These are phyloP conservation scores for Acanthoscelides obtectus DNA, from an alignment of 2,888 invertebrate genomes.

Conservation along the genomic window DNA sequence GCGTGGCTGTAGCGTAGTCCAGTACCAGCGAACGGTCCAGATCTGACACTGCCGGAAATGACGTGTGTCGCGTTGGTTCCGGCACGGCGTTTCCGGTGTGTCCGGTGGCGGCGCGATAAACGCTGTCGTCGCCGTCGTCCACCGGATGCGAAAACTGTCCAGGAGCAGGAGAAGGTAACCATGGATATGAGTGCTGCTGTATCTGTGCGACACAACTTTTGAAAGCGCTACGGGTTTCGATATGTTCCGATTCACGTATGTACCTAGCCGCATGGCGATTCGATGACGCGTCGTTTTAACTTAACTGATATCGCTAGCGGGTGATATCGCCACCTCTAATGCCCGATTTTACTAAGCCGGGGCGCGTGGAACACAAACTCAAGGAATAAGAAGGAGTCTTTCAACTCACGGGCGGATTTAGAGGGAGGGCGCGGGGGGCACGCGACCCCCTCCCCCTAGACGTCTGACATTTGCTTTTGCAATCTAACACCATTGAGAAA, in stretches of 20 bases:
- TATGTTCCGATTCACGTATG: neutral
- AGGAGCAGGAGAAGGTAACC: neutral
- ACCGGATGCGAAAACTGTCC: conserved; percentile 47
- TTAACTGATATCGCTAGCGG: too few relatives aligned
- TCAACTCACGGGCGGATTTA: too few relatives aligned
- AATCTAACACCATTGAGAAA: too few relatives aligned
- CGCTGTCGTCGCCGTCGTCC: conserved; percentile 38
- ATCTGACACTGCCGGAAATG: conserved; percentile 48
- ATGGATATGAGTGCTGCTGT: neutral
- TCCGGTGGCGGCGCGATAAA: conserved; percentile 45
- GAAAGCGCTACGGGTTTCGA: neutral
- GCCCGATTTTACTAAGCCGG: too few relatives aligned
- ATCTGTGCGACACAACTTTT: neutral
- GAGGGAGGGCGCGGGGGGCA: too few relatives aligned
- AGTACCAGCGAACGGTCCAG: conserved; percentile 30
- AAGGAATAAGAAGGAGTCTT: too few relatives aligned
- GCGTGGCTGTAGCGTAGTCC: conserved; percentile 5
- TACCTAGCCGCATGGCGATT: too few relatives aligned
- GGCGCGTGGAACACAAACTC: too few relatives aligned
- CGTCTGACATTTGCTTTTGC: too few relatives aligned
- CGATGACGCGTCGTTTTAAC: too few relatives aligned
- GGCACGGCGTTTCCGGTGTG: conserved; percentile 45
- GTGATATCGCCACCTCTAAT: too few relatives aligned
- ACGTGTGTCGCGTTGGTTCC: conserved; percentile 49
- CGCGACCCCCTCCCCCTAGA: too few relatives aligned